Percentiles rank a stretch among this genome's conserved stretches.
Conservation (phyloP, 2,797 vertebrate genomes). For the Onychomys arenicola region DNA sequence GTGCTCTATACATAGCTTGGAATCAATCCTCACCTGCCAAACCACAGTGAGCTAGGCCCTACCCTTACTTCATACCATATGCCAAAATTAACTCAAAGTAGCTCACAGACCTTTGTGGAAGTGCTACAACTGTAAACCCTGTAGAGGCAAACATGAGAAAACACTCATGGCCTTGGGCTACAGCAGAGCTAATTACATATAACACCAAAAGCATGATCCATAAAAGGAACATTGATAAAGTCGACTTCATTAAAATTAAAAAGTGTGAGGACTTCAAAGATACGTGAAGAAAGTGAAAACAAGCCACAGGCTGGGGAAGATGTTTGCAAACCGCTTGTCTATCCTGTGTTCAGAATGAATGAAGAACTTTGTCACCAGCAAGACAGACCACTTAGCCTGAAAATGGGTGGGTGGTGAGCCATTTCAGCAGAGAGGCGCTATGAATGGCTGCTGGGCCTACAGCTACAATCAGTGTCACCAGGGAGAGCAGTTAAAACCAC, state of each 20-base stretch:
- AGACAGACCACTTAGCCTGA: neutral
- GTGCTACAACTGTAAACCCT: neutral
- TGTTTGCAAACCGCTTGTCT: neutral
- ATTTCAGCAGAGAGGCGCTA: neutral
- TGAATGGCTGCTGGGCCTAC: neutral
- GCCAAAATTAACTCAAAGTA: constrained; percentile 24
- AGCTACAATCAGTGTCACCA: neutral
- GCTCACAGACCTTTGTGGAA: neutral
- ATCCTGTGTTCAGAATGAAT: neutral
- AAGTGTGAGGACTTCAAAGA: neutral
- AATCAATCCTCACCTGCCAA: constrained; percentile 1
- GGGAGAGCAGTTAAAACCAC: neutral
- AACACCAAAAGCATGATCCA: neutral
- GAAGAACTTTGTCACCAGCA: neutral
- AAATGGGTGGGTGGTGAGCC: neutral
- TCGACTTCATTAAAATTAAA: constrained; percentile 55
- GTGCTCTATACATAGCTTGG: neutral
- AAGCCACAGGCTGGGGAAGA: neutral
- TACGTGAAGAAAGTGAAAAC: constrained; percentile 18
- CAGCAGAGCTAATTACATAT: constrained; percentile 10
- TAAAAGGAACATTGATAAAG: neutral
- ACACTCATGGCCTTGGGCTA: constrained; percentile 10
- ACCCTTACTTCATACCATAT: neutral
- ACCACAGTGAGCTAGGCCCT: neutral
- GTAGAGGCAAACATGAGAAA: constrained; percentile 24